Evolutionary conservation across 2,888 invertebrate genomes (phyloP).

Genomic region (Luffia ferchaultella): DNA sequence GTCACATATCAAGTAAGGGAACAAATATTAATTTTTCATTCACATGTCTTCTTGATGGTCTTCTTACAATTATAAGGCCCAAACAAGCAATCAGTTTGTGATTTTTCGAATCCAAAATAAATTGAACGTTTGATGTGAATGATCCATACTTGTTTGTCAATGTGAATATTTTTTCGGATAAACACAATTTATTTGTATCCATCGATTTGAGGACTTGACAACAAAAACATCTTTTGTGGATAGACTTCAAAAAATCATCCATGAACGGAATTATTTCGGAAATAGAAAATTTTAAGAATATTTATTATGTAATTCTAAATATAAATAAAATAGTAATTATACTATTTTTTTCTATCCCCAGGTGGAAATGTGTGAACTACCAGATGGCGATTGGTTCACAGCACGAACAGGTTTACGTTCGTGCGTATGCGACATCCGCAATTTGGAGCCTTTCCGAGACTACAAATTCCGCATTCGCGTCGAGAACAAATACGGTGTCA

Average conservation of each 20-base stretch:
- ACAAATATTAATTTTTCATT: not conserved
- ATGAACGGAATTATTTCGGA: too few relatives aligned
- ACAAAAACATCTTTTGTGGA: too few relatives aligned
- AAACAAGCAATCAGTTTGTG: not conserved
- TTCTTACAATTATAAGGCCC: not conserved
- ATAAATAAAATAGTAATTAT: too few relatives aligned
- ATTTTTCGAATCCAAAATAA: too few relatives aligned
- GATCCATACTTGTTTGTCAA: too few relatives aligned
- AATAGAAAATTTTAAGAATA: too few relatives aligned
- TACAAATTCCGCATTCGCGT: conserved; percentile 96
- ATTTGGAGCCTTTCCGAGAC: conserved; percentile 91
- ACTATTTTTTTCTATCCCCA: conserved; percentile 17
- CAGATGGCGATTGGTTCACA: conserved; percentile 93
- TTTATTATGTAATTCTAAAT: too few relatives aligned
- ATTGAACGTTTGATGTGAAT: too few relatives aligned
- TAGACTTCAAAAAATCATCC: too few relatives aligned
- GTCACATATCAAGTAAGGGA: conserved; percentile 85
- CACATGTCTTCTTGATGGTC: not conserved
- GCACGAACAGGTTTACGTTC: conserved; percentile 86
- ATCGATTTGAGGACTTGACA: too few relatives aligned
- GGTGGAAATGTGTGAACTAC: conserved; percentile 91
- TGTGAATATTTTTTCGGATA: too few relatives aligned
- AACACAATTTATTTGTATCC: too few relatives aligned
- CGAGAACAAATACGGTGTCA: conserved; percentile 95
- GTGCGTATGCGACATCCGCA: conserved; percentile 88